Percentiles rank a stretch among this genome's conserved stretches.
These are phyloP conservation scores for Saguinus midas DNA, from an alignment of 2,113 vertebrate genomes.

Conservation along the genomic window DNA sequence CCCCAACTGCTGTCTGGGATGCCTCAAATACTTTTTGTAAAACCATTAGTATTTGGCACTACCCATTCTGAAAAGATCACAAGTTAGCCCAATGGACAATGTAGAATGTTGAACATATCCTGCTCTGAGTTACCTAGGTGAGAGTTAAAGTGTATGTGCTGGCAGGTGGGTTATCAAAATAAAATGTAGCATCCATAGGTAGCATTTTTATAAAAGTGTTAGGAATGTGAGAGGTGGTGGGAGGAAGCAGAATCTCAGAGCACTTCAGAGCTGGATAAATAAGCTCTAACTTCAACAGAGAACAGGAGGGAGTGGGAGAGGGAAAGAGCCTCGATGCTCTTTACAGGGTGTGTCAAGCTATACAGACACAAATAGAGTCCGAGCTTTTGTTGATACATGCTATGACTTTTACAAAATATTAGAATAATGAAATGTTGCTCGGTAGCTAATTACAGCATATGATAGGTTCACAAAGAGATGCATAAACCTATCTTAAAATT, in stretches of 20 bases:
- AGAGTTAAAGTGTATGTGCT: background rate
- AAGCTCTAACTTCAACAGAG: conserved; percentile 11
- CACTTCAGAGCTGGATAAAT: conserved; percentile 2
- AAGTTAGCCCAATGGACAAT: background rate
- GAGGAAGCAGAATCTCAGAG: conserved; percentile 48
- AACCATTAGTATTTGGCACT: conserved; percentile 37
- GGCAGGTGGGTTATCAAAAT: background rate
- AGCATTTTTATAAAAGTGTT: background rate
- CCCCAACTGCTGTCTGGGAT: conserved; percentile 62
- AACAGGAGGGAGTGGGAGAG: conserved; percentile 52
- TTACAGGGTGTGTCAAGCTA: conserved; percentile 27
- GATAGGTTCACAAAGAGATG: background rate
- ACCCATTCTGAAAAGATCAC: background rate
- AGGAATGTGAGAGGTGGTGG: background rate
- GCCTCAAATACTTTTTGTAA: conserved; percentile 53
- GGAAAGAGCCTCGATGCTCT: background rate
- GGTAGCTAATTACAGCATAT: background rate
- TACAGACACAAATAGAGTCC: conserved; percentile 7
- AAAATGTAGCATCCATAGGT: conserved; percentile 19
- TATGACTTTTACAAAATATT: conserved; percentile 25
- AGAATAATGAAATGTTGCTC: background rate
- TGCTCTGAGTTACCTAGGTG: background rate
- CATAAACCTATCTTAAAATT: background rate
- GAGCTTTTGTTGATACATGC: background rate
- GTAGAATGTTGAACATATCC: background rate